Evolutionary conservation across 2,888 invertebrate genomes (phyloP), one percentile per base, ranked within the genome.

Genomic region (Cacoxenus indagator): DNA sequence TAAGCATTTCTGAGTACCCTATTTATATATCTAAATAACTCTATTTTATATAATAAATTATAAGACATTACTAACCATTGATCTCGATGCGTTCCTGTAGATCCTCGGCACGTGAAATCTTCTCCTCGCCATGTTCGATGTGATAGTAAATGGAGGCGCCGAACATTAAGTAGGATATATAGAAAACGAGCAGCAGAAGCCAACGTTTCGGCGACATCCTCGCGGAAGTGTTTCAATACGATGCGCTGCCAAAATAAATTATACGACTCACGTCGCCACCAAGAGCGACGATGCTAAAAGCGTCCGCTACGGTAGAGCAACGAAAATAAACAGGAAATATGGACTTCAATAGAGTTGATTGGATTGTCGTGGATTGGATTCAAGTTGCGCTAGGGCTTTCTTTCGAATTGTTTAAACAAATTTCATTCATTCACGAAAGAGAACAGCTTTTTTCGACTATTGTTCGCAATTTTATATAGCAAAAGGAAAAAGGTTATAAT

Each of bases 121-220:
- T 87, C 88, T 96, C 96, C 79, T 93, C 88, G 37, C 91, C 91
- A 81, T 93, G 92, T 89, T 96, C 95, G 78, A 95, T 93, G 83
- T 92, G 92, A 89, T 94, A 94, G 87, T 95, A 96, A 78, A 96
- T 93, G 73, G 92, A 92, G n/a, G 96, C 95, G 9, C 96, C 96
- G 70, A 96, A 91, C 79, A 95, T 89, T 75, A 95, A 89, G 85
- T 95, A 95, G 70, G 92, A 91, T 70, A 94, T 90, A 84, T 94
- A 95, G 78, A 94, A 90, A 77, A 93, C 90, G 77, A 94, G 90
- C 89, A 95, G 90, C 76, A 92, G 92, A 74, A 94, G 90, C 91
- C 94, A 92, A 89, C 95, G 93, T 90, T 92, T 93, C 86, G 93
- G 93, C 87, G 94, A 93, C 94, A 95, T 95, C 88, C 83, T 78